phyloP scores from a whole-genome alignment of 2,888 invertebrate genomes.

The Pachycephus smyrnensis region DNA sequence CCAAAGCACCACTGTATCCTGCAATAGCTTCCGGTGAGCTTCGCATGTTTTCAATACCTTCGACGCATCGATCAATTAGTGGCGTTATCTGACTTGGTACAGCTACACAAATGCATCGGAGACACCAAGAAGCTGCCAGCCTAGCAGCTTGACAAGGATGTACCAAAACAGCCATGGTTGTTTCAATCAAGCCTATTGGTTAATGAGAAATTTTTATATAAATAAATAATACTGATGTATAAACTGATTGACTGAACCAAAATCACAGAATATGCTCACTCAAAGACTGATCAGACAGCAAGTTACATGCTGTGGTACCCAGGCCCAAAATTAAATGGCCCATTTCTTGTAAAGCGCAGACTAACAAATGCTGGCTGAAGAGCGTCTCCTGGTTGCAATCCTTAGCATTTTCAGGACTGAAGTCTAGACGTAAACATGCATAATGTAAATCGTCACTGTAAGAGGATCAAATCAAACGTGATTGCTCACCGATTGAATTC shows the following conservation, averaged over 20 bases:
- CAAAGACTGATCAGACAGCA: constrained; percentile 88
- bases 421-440: constrained; percentile 69
- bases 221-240: constrained; percentile 64
- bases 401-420: constrained; percentile 92
- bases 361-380: constrained; percentile 90
- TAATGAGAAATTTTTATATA: background rate
- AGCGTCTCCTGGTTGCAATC: constrained; percentile 91
- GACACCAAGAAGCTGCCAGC: constrained; percentile 94
- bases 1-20: constrained; percentile 94
- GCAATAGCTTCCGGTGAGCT: constrained; percentile 90
- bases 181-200: constrained; percentile 76
- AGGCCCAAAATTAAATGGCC: constrained; percentile 90
- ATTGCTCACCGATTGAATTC: constrained; percentile 80
- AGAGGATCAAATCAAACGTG: background rate
- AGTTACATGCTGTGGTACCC: constrained; percentile 93
- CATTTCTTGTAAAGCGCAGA: constrained; percentile 95
- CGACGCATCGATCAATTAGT: constrained; percentile 89
- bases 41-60: constrained; percentile 88
- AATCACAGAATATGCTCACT: constrained; percentile 70
- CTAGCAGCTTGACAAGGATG: constrained; percentile 96
- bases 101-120: constrained; percentile 91
- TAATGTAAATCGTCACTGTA: background rate
- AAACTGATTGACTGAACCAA: constrained; percentile 68
- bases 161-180: constrained; percentile 85
- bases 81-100: constrained; percentile 95